phyloP scores from a whole-genome alignment of 2,797 vertebrate genomes.

The Erethizon dorsatum region DNA sequence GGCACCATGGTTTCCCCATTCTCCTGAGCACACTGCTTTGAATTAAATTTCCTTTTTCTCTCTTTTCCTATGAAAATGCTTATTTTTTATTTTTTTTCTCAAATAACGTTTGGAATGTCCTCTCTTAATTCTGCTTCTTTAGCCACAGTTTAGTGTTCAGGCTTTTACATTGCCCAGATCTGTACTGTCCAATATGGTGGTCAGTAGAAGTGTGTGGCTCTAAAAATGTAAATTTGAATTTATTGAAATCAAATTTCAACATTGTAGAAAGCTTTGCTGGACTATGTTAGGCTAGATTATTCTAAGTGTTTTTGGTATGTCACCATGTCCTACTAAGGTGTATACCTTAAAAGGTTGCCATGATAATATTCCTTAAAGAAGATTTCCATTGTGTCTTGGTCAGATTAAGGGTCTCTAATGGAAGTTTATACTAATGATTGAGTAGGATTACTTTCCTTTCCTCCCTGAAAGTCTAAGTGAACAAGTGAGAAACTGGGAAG shows the following conservation, averaged over 20 bases:
- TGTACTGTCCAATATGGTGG: not conserved
- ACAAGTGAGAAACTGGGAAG: constrained; percentile 45
- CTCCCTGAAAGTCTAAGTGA: not conserved
- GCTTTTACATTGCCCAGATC: not conserved
- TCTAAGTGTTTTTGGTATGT: not conserved
- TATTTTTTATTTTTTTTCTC: not conserved
- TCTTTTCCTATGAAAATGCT: not conserved
- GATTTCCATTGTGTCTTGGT: not conserved
- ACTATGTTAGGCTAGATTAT: not conserved
- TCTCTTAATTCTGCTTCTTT: constrained; percentile 50
- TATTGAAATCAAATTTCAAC: not conserved
- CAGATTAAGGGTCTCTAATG: not conserved
- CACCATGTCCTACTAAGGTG: not conserved
- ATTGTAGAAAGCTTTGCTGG: not conserved
- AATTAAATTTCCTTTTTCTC: constrained; percentile 17
- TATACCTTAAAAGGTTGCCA: not conserved
- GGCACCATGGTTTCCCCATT: not conserved
- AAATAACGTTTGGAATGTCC: not conserved
- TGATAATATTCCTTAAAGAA: constrained; percentile 13
- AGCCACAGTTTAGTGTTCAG: not conserved
- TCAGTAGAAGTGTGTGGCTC: not conserved
- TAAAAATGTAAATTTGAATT: constrained; percentile 41
- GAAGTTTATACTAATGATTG: not conserved
- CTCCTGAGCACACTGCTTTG: not conserved
- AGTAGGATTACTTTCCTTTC: not conserved